Conservation (phyloP, 2,888 invertebrate species). For the Macroteleia sp. region DNA sequence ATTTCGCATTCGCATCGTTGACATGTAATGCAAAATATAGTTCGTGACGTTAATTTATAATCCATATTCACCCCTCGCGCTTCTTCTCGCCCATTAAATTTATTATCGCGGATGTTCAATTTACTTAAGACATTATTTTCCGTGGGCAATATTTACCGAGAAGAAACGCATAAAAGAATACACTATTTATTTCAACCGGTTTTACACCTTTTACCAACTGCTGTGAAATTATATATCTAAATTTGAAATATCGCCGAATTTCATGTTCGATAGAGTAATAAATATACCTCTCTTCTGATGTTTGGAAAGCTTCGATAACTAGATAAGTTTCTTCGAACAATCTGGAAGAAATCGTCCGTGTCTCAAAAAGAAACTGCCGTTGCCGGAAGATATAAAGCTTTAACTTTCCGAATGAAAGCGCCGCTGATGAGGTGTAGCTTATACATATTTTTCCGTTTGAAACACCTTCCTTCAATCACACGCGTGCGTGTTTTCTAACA, state of each 20-base stretch:
- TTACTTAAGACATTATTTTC: constrained; percentile 41
- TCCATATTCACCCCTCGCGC: constrained; percentile 20
- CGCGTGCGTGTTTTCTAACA: constrained; percentile 6
- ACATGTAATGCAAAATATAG: constrained; percentile 41
- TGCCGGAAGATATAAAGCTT: constrained; percentile 63
- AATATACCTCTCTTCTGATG: constrained; percentile 50
- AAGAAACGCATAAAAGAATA: constrained; percentile 13
- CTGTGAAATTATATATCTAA: constrained; percentile 56
- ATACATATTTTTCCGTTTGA: constrained; percentile 53
- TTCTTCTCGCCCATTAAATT: constrained; percentile 22
- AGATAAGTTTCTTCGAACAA: constrained; percentile 63
- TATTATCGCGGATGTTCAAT: constrained; percentile 32
- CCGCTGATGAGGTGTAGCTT: constrained; percentile 57
- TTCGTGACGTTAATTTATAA: constrained; percentile 39
- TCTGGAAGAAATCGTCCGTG: constrained; percentile 61
- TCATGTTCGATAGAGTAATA: constrained; percentile 53
- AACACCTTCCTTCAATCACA: constrained; percentile 22
- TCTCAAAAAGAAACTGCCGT: constrained; percentile 59
- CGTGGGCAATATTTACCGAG: background rate
- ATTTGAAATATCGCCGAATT: constrained; percentile 59
- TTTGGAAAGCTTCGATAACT: constrained; percentile 59
- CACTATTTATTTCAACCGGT: constrained; percentile 33
- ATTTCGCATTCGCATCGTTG: constrained; percentile 39
- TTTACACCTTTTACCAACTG: constrained; percentile 49
- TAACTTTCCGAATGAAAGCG: constrained; percentile 60